Evolutionary conservation across 2,113 vertebrate species (phyloP).

Genomic region (Prietella phreatophila): DNA sequence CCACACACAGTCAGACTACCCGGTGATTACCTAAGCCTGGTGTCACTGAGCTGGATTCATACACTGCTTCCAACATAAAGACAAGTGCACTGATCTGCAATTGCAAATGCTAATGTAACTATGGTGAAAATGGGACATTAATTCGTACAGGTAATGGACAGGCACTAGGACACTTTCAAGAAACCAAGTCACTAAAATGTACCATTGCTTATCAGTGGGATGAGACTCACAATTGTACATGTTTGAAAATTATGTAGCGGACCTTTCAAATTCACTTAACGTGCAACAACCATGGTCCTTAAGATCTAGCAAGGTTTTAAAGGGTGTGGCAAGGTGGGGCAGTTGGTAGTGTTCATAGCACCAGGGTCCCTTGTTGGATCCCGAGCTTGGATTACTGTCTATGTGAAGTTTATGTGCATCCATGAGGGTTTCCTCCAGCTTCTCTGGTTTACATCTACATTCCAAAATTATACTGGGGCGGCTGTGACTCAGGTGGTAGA

Average conservation of each 20-base stretch:
- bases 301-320: neutral
- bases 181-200: neutral
- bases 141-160: neutral
- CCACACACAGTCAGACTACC: neutral
- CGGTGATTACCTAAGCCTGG: conserved; percentile 16
- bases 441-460: neutral
- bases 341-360: neutral
- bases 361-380: neutral
- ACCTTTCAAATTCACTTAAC: neutral
- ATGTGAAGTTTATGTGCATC: neutral
- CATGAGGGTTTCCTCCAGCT: neutral
- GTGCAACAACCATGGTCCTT: neutral
- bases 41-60: conserved; percentile 3
- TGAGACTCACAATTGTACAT: neutral
- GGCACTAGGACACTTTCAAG: neutral
- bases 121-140: neutral
- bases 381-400: neutral
- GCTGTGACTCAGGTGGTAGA: no score
- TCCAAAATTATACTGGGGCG: neutral
- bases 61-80: neutral
- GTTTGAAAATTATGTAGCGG: neutral
- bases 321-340: neutral
- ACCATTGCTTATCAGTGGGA: neutral
- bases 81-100: neutral
- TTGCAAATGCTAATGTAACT: conserved; percentile 1